A percentile compares a stretch with the other conserved stretches of the same genome.
phyloP scores from a whole-genome alignment of 2,888 invertebrate genomes.

The Lordiphosa andalusiaca region DNA sequence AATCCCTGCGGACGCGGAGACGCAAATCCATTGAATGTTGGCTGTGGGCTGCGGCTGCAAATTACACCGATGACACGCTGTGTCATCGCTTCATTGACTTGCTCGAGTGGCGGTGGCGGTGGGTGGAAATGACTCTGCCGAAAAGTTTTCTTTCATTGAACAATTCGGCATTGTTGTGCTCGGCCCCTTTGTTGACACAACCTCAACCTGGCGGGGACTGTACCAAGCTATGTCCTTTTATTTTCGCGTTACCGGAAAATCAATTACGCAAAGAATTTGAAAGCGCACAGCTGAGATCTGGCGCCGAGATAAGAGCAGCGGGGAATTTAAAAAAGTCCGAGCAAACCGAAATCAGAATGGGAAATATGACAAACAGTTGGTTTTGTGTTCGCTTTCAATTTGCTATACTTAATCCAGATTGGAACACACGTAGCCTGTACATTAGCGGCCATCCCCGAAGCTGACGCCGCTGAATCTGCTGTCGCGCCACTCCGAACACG shows the following conservation, averaged over 20 bases:
- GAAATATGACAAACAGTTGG: neutral
- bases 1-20: conserved; percentile 40
- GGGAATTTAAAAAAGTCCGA: neutral
- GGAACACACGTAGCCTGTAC: neutral
- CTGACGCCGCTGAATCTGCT: no score
- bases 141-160: conserved; percentile 19
- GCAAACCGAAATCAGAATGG: conserved; percentile 8
- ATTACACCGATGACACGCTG: conserved; percentile 73
- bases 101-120: conserved; percentile 26
- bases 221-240: conserved; percentile 22
- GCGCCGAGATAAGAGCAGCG: conserved; percentile 15
- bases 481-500: neutral
- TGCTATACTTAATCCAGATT: no score
- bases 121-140: conserved; percentile 25
- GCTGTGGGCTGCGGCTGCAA: conserved; percentile 47
- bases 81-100: conserved; percentile 68
- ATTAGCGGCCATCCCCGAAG: neutral
- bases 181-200: conserved; percentile 7
- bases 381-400: neutral
- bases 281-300: conserved; percentile 17
- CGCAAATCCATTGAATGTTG: conserved; percentile 48
- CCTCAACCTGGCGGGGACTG: conserved; percentile 3
- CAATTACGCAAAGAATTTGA: conserved; percentile 26
- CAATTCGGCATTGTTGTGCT: conserved; percentile 28
- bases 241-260: conserved; percentile 31